Percentiles rank a stretch among this genome's conserved stretches.
Conservation (phyloP, 2,888 invertebrate species). For the Tuberolachnus salignus region DNA sequence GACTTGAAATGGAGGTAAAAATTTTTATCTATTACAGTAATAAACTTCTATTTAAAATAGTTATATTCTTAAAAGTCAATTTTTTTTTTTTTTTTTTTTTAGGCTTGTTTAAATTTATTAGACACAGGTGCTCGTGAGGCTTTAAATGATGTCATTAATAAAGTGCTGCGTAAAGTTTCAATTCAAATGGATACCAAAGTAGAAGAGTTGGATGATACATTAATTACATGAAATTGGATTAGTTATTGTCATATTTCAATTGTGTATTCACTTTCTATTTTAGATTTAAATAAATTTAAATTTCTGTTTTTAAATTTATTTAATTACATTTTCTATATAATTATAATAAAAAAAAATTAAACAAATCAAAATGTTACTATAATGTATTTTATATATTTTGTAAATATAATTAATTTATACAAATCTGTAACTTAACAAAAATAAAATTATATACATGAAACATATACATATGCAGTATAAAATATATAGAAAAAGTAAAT, state of each 20-base stretch:
- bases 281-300: not conserved
- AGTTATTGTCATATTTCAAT: not conserved
- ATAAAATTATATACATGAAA: too few species aligned
- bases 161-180: conserved; percentile 81
- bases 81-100: conserved; percentile 60
- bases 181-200: conserved; percentile 82
- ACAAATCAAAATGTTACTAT: not conserved
- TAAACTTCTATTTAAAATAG: not conserved
- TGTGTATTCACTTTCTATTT: not conserved
- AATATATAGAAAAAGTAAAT: too few species aligned
- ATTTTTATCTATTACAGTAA: too few species aligned
- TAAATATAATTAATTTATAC: not conserved
- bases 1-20: conserved; percentile 48
- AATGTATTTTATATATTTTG: not conserved
- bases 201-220: conserved; percentile 90
- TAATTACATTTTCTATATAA: not conserved
- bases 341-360: not conserved
- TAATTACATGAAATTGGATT: conserved; percentile 62
- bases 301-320: not conserved
- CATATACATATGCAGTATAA: too few species aligned
- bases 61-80: too few species aligned
- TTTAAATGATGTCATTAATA: conserved; percentile 84
- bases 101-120: conserved; percentile 77
- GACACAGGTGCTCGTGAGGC: conserved; percentile 90
- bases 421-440: not conserved